phyloP scores from a whole-genome alignment of 2,888 invertebrate genomes.

The Ornithoptera alexandrae region DNA sequence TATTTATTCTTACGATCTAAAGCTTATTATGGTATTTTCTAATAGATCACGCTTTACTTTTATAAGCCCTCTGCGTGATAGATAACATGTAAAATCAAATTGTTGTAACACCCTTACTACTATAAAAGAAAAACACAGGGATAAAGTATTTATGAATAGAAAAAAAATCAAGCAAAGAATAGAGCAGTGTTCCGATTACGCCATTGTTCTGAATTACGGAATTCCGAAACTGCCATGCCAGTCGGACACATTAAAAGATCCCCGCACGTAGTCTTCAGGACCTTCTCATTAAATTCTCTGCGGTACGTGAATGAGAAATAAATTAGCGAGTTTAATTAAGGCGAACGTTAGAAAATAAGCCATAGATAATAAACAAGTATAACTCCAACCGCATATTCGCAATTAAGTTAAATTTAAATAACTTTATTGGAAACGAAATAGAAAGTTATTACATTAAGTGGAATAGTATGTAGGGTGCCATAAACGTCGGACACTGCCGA shows the following conservation, averaged over 20 bases:
- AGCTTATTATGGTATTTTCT: too few species aligned
- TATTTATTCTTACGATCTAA: too few species aligned
- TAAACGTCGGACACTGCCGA: slow-evolving; percentile 22
- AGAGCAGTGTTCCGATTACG: not conserved
- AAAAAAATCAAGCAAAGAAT: too few species aligned
- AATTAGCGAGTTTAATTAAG: slow-evolving; percentile 40
- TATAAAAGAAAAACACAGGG: too few species aligned
- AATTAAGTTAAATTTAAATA: too few species aligned
- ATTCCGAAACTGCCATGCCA: slow-evolving; percentile 24
- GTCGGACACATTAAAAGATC: slow-evolving; percentile 36
- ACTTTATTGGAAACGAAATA: not conserved
- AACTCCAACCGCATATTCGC: too few species aligned
- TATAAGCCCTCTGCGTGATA: too few species aligned
- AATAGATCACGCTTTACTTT: too few species aligned
- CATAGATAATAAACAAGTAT: not conserved
- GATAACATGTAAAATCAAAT: too few species aligned
- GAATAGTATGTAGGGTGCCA: slow-evolving; percentile 8
- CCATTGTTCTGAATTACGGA: slow-evolving; percentile 15
- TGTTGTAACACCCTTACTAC: too few species aligned
- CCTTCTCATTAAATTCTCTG: slow-evolving; percentile 43
- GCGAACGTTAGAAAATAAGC: slow-evolving; percentile 20
- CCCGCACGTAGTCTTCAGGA: slow-evolving; percentile 39
- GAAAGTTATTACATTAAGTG: slow-evolving; percentile 24
- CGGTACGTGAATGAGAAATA: slow-evolving; percentile 42
- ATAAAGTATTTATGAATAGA: too few species aligned